Conservation (phyloP, 2,113 vertebrate genomes). For the Ciconia boyciana region DNA sequence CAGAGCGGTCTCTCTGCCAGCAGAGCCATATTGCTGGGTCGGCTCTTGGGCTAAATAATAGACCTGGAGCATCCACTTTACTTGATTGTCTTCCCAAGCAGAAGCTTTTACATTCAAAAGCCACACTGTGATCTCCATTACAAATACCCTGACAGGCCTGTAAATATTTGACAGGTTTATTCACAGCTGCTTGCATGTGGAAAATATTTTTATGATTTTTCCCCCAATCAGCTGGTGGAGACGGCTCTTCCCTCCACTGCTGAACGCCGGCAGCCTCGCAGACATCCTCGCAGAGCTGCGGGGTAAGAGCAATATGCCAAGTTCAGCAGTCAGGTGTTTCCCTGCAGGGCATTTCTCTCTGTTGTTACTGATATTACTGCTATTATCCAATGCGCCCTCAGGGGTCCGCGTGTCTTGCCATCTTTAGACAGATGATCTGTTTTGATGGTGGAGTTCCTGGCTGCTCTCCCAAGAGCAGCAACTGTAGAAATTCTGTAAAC, state of each 20-base stretch:
- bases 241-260: not conserved
- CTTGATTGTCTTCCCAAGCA: conserved; percentile 28
- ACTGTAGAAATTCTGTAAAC: conserved; percentile 41
- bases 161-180: conserved; percentile 46
- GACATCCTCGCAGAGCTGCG: not conserved
- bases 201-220: conserved; percentile 24
- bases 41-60: not conserved
- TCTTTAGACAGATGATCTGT: conserved; percentile 27
- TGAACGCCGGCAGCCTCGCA: not conserved
- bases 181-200: conserved; percentile 47
- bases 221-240: not conserved
- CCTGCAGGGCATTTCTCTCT: conserved; percentile 39
- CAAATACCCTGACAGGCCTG: conserved; percentile 39
- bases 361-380: conserved; percentile 29
- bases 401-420: not conserved
- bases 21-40: not conserved
- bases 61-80: conserved; percentile 24
- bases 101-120: conserved; percentile 28
- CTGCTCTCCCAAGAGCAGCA: conserved; percentile 2
- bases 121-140: conserved; percentile 31
- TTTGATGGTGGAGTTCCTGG: conserved; percentile 29
- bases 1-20: not conserved
- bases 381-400: not conserved
- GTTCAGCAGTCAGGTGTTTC: conserved; percentile 17
- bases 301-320: not conserved